Percentiles rank a stretch among this genome's conserved stretches.
Evolutionary conservation across 2,888 invertebrate genomes (phyloP).

Genomic region (Iselma pallidipennis): DNA sequence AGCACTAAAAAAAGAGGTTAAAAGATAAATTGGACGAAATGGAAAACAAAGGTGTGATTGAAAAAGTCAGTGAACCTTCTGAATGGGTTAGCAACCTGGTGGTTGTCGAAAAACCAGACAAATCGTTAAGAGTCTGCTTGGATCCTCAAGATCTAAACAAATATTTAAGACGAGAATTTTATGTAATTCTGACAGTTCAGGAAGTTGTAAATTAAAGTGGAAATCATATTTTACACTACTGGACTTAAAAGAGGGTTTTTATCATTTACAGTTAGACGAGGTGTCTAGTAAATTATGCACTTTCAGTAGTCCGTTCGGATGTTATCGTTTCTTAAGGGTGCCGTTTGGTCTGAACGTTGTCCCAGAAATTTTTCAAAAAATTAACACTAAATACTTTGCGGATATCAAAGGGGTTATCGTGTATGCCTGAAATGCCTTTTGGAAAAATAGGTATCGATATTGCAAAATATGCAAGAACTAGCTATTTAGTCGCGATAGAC

Average conservation of each 20-base stretch:
- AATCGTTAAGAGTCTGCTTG: conserved; percentile 26
- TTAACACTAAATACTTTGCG: too few species aligned
- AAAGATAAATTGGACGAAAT: conserved; percentile 14
- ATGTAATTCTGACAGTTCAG: conserved; percentile 22
- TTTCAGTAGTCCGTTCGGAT: too few species aligned
- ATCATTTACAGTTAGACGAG: conserved; percentile 20
- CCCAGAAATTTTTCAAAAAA: too few species aligned
- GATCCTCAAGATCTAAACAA: conserved; percentile 29
- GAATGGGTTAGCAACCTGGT: conserved; percentile 32
- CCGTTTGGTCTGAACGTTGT: too few species aligned
- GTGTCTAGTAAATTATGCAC: conserved; percentile 22
- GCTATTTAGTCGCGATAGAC: too few species aligned
- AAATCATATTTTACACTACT: conserved; percentile 21
- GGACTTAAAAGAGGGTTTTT: conserved; percentile 26
- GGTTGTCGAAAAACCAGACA: conserved; percentile 26
- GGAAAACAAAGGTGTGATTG: conserved; percentile 12
- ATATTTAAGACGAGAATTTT: conserved; percentile 15
- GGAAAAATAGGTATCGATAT: too few species aligned
- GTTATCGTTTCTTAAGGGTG: too few species aligned
- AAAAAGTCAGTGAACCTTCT: conserved; percentile 13
- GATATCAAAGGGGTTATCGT: too few species aligned
- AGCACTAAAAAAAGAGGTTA: conserved; percentile 3
- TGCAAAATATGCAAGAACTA: too few species aligned
- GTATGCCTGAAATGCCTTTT: too few species aligned
- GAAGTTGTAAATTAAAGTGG: conserved; percentile 22